These are phyloP conservation scores for Zaprionus obscuricornis DNA, from an alignment of 2,888 invertebrate species.

Conservation along the genomic window DNA sequence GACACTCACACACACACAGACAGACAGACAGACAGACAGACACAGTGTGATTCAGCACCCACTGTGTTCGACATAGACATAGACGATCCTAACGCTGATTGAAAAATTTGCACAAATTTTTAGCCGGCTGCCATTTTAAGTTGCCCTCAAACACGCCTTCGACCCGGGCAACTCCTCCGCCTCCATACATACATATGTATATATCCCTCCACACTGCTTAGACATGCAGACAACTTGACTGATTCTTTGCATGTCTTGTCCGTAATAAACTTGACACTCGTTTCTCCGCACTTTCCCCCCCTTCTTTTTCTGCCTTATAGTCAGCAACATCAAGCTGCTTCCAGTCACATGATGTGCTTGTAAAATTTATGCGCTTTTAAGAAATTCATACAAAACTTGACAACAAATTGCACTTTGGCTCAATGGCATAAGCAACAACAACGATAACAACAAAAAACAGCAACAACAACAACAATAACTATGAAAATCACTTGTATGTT, in stretches of 20 bases:
- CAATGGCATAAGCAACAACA: constrained; percentile 16
- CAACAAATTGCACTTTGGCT: constrained; percentile 75
- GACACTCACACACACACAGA: constrained; percentile 10
- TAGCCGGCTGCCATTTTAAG: constrained; percentile 39
- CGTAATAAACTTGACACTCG: constrained; percentile 53
- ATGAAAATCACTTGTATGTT: constrained; percentile 9
- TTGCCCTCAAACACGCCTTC: constrained; percentile 9
- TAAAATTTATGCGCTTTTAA: constrained; percentile 63
- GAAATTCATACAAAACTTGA: constrained; percentile 65
- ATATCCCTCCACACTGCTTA: neutral
- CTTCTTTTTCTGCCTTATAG: neutral
- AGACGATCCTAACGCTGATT: constrained; percentile 47
- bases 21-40: neutral
- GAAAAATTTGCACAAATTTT: constrained; percentile 72
- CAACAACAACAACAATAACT: neutral
- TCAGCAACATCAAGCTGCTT: neutral
- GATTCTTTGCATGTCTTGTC: constrained; percentile 29
- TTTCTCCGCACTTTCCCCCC: neutral
- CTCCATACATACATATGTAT: too few relatives aligned
- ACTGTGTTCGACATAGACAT: neutral
- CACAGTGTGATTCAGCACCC: neutral
- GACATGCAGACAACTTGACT: constrained; percentile 30
- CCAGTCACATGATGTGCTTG: constrained; percentile 16
- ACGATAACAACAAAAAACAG: constrained; percentile 8
- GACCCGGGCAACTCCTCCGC: neutral